Base-by-base conservation (phyloP, 1,140 invertebrate genomes). In the Leptinotarsa lineolata region DNA sequence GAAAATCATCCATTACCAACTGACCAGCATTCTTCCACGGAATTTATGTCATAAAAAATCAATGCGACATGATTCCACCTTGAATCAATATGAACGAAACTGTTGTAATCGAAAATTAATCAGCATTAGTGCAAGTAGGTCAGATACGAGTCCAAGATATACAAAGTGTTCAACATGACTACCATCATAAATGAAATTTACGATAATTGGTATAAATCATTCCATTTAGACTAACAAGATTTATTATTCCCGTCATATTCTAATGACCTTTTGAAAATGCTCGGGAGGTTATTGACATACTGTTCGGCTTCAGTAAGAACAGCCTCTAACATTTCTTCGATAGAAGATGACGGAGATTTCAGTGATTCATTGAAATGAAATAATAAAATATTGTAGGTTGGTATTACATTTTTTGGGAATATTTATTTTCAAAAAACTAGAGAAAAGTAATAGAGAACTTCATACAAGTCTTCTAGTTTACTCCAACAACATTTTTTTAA, bases 111-210 rank as follows among this genome's bases (percentile, higher is more conserved):
- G 61, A 64, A 22, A 64, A 64, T 64, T 20, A 22, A 64, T 21
- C 20, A 64, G 20, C 24, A 64, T 64, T 64, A 64, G 61, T 64
- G 20, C 15, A 64, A 20, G 21, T 64, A 30, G 61, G 24, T 64
- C 61, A 64, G 24, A 64, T 64, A 64, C 24, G 24, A 64, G n/a
- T 66, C n/a, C 64, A 66, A 18, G 39, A 39, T 39, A 24, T 15
- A 30, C 22, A 66, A 66, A 66, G 22, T 66, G 39, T 66, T 66
- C 64, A 39, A 30, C 30, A 66, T 44, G 30, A 39, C 64, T 66
- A 66, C 39, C 64, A 39, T 66, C 64, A 66, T 66, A 66, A 66
- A 66, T 66, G 18, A 66, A 66, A 66, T 66, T 66, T 66, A 66
- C 64, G 22, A 66, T 66, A 66, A 66, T 66, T 66, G 64, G 30